Evolutionary conservation across 1,140 invertebrate genomes (phyloP).

Genomic region (Lucilia sericata): DNA sequence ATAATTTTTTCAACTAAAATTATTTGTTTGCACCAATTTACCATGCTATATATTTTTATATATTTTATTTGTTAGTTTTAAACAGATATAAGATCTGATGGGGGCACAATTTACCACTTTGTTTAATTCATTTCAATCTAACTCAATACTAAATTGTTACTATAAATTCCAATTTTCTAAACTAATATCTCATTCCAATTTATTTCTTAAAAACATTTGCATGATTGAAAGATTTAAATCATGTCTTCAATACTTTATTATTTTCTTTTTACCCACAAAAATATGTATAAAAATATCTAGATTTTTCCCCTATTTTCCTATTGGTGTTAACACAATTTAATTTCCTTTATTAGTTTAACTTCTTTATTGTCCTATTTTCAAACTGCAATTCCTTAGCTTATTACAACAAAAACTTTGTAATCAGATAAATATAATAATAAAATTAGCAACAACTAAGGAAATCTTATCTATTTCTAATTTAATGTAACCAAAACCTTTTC

Average conservation of each 20-base stretch:
- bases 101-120: too few species aligned
- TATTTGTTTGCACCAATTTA: too few species aligned
- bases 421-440: conserved; percentile 42
- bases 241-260: background rate
- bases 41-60: too few species aligned
- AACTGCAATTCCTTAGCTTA: background rate
- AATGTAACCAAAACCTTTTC: conserved; percentile 8
- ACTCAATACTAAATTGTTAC: too few species aligned
- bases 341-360: conserved; percentile 35
- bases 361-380: background rate
- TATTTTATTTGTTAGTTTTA: too few species aligned
- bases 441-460: conserved; percentile 24
- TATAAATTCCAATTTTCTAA: background rate
- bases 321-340: conserved; percentile 31
- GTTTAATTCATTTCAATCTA: too few species aligned
- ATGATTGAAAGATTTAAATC: conserved; percentile 39
- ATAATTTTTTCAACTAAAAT: too few species aligned
- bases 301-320: background rate
- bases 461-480: conserved; percentile 42
- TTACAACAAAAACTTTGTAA: conserved; percentile 18
- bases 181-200: background rate
- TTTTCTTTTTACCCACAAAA: background rate
- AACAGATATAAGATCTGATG: too few species aligned
- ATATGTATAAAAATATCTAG: background rate
- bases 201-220: background rate